These are phyloP conservation scores for Botia kubotai DNA, from an alignment of 2,797 vertebrate genomes.

Conservation along the genomic window DNA sequence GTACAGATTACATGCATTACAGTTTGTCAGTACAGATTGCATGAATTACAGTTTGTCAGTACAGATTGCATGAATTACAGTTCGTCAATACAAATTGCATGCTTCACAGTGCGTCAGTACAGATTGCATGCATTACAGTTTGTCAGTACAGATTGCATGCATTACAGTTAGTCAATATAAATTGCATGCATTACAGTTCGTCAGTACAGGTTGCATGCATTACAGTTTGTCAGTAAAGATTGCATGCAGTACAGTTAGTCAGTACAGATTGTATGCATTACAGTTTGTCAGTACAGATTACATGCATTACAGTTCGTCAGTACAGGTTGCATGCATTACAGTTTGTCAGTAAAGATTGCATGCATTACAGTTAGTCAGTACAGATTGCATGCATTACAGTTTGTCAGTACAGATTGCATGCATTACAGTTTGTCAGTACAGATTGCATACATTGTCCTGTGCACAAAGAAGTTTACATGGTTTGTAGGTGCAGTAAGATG, in stretches of 20 bases:
- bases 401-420: background rate
- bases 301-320: too few species aligned
- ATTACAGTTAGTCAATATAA: background rate
- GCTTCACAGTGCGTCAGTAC: background rate
- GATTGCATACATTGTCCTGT: background rate
- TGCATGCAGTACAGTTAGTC: too few species aligned
- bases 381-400: too few species aligned
- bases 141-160: background rate
- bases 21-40: background rate
- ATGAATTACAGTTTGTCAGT: too few species aligned
- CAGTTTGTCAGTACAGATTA: too few species aligned
- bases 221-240: background rate
- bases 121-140: background rate
- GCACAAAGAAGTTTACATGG: background rate
- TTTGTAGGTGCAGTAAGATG: background rate
- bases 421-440: background rate
- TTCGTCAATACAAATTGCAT: background rate
- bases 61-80: too few species aligned
- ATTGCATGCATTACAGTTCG: background rate
- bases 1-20: background rate
- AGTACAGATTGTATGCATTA: background rate
- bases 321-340: background rate
- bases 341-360: background rate
- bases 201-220: background rate
- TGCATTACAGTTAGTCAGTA: too few species aligned